phyloP scores from a whole-genome alignment of 2,888 invertebrate genomes.

The Apomyelois bistriatella region DNA sequence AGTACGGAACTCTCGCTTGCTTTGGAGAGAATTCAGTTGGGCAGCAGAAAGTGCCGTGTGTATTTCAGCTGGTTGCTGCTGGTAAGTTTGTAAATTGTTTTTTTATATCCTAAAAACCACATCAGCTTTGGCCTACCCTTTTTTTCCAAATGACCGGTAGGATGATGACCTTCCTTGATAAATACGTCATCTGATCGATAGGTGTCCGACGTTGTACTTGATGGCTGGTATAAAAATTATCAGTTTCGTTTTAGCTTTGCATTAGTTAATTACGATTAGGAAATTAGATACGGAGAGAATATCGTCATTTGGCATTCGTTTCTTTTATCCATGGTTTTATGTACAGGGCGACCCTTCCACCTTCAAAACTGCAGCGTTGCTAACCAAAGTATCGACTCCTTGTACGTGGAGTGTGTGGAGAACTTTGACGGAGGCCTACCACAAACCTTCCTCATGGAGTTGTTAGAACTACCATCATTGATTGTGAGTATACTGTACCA shows the following conservation, averaged over 20 bases:
- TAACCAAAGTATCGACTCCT: constrained; percentile 91
- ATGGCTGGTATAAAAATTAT: too few relatives aligned
- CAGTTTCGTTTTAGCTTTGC: too few relatives aligned
- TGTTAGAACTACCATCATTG: constrained; percentile 85
- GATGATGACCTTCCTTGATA: too few relatives aligned
- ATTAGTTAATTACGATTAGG: too few relatives aligned
- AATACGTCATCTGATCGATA: too few relatives aligned
- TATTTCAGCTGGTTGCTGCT: constrained; percentile 92
- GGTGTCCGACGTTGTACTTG: too few relatives aligned
- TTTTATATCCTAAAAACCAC: too few relatives aligned
- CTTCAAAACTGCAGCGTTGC: constrained; percentile 93
- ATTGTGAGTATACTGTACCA: constrained; percentile 42
- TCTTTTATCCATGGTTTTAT: not conserved
- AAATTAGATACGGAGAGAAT: too few relatives aligned
- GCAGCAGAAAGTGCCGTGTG: constrained; percentile 89
- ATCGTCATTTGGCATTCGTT: too few relatives aligned
- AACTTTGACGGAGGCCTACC: constrained; percentile 94
- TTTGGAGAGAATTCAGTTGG: constrained; percentile 93
- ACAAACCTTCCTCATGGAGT: constrained; percentile 91
- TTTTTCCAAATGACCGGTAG: too few relatives aligned
- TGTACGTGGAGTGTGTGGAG: constrained; percentile 92
- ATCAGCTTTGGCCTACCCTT: too few relatives aligned
- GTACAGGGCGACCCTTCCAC: constrained; percentile 91
- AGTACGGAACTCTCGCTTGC: constrained; percentile 93
- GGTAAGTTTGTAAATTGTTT: constrained; percentile 71